Evolutionary conservation across 2,113 vertebrate species (phyloP).

Genomic region (Macaca nemestrina): DNA sequence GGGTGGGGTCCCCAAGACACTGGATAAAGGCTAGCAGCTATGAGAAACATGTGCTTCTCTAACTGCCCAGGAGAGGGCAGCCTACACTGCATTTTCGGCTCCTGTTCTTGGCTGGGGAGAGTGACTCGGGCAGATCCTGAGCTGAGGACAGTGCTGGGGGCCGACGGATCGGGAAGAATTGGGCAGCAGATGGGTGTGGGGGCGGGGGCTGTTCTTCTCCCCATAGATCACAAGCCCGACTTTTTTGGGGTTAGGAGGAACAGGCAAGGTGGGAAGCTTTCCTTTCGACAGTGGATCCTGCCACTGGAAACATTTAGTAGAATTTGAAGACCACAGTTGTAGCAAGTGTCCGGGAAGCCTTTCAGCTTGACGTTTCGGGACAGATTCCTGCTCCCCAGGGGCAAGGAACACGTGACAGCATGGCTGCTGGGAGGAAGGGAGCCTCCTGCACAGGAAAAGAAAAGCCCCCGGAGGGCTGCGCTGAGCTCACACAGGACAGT

Average conservation of each 20-base stretch:
- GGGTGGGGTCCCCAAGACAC: background rate
- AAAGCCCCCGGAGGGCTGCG: background rate
- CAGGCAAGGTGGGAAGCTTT: background rate
- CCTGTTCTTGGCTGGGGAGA: background rate
- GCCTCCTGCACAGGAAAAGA: background rate
- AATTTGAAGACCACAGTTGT: background rate
- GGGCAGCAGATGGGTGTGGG: fast-evolving
- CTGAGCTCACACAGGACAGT: background rate
- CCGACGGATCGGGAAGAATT: background rate
- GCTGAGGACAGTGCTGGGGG: too few species aligned
- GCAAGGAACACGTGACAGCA: background rate
- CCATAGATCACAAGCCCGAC: background rate
- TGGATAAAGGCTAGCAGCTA: fast-evolving
- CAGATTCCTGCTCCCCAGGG: too few species aligned
- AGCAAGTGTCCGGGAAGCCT: background rate
- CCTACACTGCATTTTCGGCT: background rate
- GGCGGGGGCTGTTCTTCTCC: background rate
- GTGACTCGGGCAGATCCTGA: background rate
- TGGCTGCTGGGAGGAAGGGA: background rate
- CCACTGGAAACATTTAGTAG: background rate
- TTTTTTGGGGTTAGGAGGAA: background rate
- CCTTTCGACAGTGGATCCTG: background rate
- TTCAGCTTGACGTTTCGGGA: background rate
- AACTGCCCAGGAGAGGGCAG: background rate
- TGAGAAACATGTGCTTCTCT: background rate